phyloP scores from a whole-genome alignment of 2,113 vertebrate species.

The Ochotona curzoniae region DNA sequence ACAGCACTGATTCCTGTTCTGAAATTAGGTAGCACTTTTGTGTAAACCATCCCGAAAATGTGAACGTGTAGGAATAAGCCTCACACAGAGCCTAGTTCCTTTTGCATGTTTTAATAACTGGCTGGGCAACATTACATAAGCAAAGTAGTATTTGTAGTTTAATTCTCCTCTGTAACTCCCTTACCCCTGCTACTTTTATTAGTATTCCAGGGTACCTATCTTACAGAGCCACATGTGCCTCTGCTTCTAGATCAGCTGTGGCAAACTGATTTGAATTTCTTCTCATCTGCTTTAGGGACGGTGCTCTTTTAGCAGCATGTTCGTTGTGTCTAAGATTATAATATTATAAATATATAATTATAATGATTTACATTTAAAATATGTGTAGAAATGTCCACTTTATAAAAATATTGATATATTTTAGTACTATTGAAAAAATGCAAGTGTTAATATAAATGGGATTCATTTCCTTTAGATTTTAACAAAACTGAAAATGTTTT shows the following conservation, averaged over 20 bases:
- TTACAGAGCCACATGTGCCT: neutral
- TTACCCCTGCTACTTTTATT: neutral
- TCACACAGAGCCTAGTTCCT: neutral
- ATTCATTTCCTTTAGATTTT: constrained; percentile 39
- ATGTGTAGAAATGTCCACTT: constrained; percentile 35
- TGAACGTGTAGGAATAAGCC: neutral
- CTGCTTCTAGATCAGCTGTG: neutral
- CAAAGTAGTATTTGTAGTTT: neutral
- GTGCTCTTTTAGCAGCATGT: neutral
- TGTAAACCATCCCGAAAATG: constrained; percentile 7
- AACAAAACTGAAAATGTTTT: constrained; percentile 59
- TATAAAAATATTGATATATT: constrained; percentile 8
- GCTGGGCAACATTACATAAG: neutral
- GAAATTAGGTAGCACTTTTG: neutral
- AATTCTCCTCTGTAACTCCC: neutral
- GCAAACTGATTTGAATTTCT: constrained; percentile 16
- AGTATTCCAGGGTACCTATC: neutral
- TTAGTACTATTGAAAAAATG: constrained; percentile 10
- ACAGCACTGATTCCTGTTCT: neutral
- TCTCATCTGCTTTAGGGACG: neutral
- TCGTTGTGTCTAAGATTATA: constrained; percentile 1
- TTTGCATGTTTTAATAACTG: constrained; percentile 22
- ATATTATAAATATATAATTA: neutral
- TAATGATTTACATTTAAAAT: neutral
- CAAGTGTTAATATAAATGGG: constrained; percentile 15